Base-by-base conservation (phyloP, 2,113 vertebrate genomes). In the Halcyon senegalensis region DNA sequence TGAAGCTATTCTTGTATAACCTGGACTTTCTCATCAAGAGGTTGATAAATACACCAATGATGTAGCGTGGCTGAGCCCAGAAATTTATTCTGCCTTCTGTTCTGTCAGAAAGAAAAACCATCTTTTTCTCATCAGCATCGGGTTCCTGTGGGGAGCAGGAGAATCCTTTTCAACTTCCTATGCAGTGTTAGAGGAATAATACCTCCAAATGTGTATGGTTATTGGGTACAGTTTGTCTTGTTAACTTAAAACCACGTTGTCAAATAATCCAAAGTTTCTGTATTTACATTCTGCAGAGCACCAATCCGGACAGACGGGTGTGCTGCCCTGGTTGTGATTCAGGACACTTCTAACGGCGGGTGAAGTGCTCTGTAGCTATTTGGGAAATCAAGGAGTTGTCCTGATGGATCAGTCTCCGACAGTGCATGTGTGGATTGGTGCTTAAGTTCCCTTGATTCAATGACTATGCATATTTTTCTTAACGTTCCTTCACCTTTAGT, bases 401-500 rank as follows among this genome's bases (percentile, higher is more conserved):
- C 86, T 79, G 90, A 33, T 53, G n/a, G 73, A 7, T 91, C 89
- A 63, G 91, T 78, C 80, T 93, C 86, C 95, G 80, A 3, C 89
- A 58, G 16, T 48, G 80, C 94, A 69, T 28, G 83, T 93, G 69
- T 92, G 86, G 85, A 69, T 84, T 58, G 94, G 89, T 95, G 95
- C 96, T 92, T 68, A 33, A 7, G 73, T 63, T 76, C 50, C 91
- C 95, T 95, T 48, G 5, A 80, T 31, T 73, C 83, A 93, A 51
- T 64, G 96, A 91, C 95, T 96, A 87, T 94, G 93, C 89, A 94
- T 41, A 66, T 83, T 92, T 84, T 84, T 76, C 70, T 87, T 66
- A 16, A 41, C 1, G 9, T 93, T 92, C 86, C 83, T 93, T 82
- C 50, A 53, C 31, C 51, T 78, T 82, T 18, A 92, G 55, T n/a